Evolutionary conservation across 2,113 vertebrate species (phyloP).

Genomic region (Catagonus wagneri): DNA sequence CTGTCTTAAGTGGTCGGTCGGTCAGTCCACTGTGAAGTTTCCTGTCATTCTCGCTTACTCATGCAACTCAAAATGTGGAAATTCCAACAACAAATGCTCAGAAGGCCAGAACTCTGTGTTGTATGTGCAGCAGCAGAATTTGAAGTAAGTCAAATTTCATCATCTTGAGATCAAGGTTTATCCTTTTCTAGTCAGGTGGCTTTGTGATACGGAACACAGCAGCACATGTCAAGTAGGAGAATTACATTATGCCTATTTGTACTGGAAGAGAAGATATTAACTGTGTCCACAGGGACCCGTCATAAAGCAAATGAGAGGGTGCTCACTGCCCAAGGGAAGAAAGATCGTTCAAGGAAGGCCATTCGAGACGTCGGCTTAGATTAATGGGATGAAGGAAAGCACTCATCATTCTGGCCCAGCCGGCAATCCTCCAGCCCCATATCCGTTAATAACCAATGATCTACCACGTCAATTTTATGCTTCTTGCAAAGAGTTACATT

Average conservation of each 20-base stretch:
- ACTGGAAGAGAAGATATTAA: background rate
- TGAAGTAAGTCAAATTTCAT: background rate
- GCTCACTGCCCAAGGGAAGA: background rate
- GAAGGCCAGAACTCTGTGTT: background rate
- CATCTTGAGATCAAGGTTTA: background rate
- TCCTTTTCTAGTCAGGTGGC: background rate
- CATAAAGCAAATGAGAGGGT: background rate
- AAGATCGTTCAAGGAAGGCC: constrained; percentile 1
- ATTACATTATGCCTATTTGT: background rate
- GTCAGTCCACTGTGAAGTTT: background rate
- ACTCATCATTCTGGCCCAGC: background rate
- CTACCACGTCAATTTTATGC: constrained; percentile 36
- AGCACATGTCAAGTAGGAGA: background rate
- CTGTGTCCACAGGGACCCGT: background rate
- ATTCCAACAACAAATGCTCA: background rate
- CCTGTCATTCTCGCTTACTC: background rate
- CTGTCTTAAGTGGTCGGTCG: background rate
- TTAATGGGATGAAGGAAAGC: background rate
- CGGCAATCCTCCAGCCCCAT: constrained; percentile 40
- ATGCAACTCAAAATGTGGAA: background rate
- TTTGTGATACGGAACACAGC: background rate
- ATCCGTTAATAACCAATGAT: constrained; percentile 18
- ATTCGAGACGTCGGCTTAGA: background rate
- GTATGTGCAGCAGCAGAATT: background rate
- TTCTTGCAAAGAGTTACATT: constrained; percentile 41